Conservation (phyloP, 1,140 invertebrate genomes). For the Drosophila murphyi region DNA sequence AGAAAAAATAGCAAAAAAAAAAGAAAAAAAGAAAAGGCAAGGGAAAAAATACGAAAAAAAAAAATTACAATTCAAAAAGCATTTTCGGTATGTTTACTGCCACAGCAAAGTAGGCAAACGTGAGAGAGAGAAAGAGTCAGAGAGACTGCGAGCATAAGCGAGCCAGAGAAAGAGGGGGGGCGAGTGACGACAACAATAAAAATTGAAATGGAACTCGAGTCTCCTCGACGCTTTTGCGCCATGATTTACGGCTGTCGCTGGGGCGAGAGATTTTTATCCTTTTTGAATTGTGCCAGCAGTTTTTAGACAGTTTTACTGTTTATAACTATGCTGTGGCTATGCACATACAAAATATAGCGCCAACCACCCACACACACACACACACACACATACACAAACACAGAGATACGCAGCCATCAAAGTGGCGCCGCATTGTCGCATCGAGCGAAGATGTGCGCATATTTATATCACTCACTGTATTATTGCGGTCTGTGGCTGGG, state of each 20-base stretch:
- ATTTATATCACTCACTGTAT: constrained; percentile 70
- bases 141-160: constrained; percentile 6
- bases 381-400: not conserved
- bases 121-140: constrained; percentile 8
- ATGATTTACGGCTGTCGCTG: constrained; percentile 45
- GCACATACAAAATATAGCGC: not conserved
- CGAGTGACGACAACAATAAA: constrained; percentile 45
- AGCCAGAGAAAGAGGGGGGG: constrained; percentile 6
- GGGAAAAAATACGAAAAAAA: constrained; percentile 17
- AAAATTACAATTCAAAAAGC: constrained; percentile 81
- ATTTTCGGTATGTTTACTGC: constrained; percentile 79
- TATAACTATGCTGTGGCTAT: constrained; percentile 62
- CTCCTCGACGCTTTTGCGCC: constrained; percentile 36
- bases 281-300: constrained; percentile 66
- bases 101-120: constrained; percentile 66
- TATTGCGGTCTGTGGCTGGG: constrained; percentile 18
- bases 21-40: constrained; percentile 21
- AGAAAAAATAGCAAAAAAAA: constrained; percentile 20
- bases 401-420: constrained; percentile 39
- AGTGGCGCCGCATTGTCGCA: constrained; percentile 61
- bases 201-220: constrained; percentile 47
- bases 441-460: constrained; percentile 61
- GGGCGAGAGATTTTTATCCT: constrained; percentile 65
- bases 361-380: not conserved
- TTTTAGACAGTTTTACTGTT: constrained; percentile 79